These are phyloP conservation scores for Acronicta leporina DNA, from an alignment of 2,888 invertebrate species.

Conservation along the genomic window DNA sequence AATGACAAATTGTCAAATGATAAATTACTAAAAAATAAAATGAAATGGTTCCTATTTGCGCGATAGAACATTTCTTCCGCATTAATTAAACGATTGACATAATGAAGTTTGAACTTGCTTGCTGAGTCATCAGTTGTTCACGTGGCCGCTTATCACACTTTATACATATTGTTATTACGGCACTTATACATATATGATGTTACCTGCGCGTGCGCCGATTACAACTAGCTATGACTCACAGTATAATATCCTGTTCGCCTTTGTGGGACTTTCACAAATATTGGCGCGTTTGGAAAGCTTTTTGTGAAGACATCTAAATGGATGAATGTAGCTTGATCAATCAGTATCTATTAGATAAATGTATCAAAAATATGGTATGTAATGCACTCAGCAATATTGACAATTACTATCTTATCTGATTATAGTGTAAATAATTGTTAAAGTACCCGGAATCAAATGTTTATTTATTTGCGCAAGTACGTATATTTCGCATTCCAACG, in stretches of 20 bases:
- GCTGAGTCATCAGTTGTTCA: conserved; percentile 81
- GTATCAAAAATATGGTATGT: conserved; percentile 38
- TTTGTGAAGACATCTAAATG: conserved; percentile 41
- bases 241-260: conserved; percentile 81
- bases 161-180: conserved; percentile 69
- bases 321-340: conserved; percentile 15
- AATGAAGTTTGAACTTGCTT: conserved; percentile 49
- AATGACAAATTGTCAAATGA: no score
- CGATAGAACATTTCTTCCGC: conserved; percentile 34
- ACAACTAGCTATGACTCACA: conserved; percentile 76
- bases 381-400: conserved; percentile 47
- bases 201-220: conserved; percentile 84
- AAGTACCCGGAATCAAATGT: conserved; percentile 53
- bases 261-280: conserved; percentile 81
- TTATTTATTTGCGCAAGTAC: conserved; percentile 51
- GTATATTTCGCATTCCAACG: conserved; percentile 60
- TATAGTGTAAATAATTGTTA: conserved; percentile 36
- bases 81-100: conserved; percentile 45
- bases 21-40: conserved; percentile 2
- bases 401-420: conserved; percentile 61
- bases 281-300: conserved; percentile 64
- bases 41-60: background rate
- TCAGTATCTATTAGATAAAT: conserved; percentile 21
- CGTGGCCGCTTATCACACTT: conserved; percentile 82
- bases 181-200: conserved; percentile 67